A percentile compares a stretch with the other conserved stretches of the same genome.
Evolutionary conservation across 2,797 vertebrate genomes (phyloP).

Genomic region (Allochrocebus solatus): DNA sequence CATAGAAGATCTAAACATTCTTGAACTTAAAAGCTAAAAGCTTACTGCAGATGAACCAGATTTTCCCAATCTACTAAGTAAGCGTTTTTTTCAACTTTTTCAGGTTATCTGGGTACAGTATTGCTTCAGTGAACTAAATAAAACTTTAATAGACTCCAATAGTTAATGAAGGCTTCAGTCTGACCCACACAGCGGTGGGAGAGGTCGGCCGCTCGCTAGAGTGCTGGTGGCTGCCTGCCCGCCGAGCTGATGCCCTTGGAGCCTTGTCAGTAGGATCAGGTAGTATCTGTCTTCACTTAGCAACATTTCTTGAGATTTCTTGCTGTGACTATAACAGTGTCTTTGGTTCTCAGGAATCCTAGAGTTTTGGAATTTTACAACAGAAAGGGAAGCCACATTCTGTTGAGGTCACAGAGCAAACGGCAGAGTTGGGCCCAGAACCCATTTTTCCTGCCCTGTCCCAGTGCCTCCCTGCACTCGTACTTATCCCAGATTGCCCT

Average conservation of each 20-base stretch:
- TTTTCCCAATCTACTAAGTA: background rate
- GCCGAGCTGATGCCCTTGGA: background rate
- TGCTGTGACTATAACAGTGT: background rate
- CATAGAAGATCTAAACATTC: background rate
- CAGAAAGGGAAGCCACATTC: background rate
- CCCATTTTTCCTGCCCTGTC: background rate
- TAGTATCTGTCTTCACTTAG: background rate
- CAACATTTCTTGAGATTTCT: background rate
- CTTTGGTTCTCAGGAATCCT: background rate
- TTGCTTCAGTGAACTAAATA: background rate
- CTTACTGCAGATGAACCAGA: background rate
- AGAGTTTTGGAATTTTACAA: constrained; percentile 23
- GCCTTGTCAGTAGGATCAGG: background rate
- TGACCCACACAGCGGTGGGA: too few relatives aligned
- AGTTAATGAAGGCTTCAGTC: background rate
- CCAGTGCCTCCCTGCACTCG: accelerated
- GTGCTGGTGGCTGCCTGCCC: background rate
- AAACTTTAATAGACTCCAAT: background rate
- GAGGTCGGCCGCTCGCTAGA: background rate
- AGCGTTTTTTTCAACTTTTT: background rate
- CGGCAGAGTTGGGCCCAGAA: background rate
- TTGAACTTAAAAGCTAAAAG: background rate
- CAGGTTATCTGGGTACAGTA: background rate
- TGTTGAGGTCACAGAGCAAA: background rate
- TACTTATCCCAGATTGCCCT: background rate